These are phyloP conservation scores for Chrysomela aeneicollis DNA, from an alignment of 2,888 invertebrate species.

Conservation along the genomic window DNA sequence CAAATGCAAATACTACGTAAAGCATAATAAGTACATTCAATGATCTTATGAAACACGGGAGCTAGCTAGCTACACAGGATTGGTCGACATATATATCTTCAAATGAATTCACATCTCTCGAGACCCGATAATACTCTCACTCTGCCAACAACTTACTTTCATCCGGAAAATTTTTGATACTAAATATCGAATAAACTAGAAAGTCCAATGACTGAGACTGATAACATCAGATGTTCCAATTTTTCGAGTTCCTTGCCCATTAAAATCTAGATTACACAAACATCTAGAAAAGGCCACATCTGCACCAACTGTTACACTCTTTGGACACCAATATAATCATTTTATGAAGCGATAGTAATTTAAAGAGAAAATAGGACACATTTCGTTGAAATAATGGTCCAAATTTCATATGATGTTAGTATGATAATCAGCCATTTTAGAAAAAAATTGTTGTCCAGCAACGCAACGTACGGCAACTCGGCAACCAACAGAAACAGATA, in stretches of 20 bases:
- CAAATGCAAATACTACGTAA: constrained; percentile 10
- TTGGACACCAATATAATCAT: constrained; percentile 28
- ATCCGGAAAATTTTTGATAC: constrained; percentile 9
- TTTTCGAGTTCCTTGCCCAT: constrained; percentile 48
- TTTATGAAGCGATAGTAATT: constrained; percentile 25
- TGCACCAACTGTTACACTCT: constrained; percentile 30
- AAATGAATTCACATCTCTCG: not conserved
- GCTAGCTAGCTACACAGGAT: not conserved
- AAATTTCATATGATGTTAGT: constrained; percentile 55
- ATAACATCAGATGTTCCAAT: constrained; percentile 52
- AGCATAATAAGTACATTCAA: not conserved
- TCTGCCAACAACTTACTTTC: not conserved
- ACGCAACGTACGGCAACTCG: constrained; percentile 54
- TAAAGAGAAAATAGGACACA: constrained; percentile 49
- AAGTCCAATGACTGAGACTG: constrained; percentile 26
- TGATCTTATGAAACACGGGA: not conserved
- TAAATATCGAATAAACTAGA: constrained; percentile 36
- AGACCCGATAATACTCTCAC: not conserved
- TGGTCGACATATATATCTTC: not conserved
- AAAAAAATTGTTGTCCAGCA: constrained; percentile 55
- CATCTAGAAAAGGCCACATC: constrained; percentile 38
- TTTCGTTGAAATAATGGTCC: constrained; percentile 47
- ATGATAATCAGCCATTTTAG: constrained; percentile 58
- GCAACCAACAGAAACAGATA: constrained; percentile 42
- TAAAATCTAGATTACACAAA: constrained; percentile 48